phyloP scores from a whole-genome alignment of 1,140 invertebrate genomes.

The Arctopsyche grandis region DNA sequence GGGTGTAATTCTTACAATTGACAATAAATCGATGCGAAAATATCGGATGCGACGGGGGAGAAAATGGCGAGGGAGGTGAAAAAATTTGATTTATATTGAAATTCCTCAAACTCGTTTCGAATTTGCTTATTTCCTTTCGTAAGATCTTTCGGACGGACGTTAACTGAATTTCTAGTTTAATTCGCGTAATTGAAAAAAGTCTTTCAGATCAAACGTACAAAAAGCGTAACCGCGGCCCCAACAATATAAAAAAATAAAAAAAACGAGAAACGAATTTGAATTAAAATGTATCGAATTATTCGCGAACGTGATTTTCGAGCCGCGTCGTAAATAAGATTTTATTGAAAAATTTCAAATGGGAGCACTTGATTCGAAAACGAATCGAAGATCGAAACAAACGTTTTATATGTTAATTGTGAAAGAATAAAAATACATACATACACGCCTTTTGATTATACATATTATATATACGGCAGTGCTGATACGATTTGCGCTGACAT shows the following conservation, averaged over 20 bases:
- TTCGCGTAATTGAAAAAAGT: constrained; percentile 5
- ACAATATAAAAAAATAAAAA: neutral
- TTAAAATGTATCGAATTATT: neutral
- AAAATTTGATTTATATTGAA: neutral
- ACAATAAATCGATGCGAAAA: neutral
- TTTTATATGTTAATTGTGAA: neutral
- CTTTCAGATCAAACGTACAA: constrained; percentile 3
- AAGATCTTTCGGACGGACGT: neutral
- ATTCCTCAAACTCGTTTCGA: neutral
- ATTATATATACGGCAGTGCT: neutral
- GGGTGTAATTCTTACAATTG: neutral
- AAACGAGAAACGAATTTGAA: neutral
- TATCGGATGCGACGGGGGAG: neutral
- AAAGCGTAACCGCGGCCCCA: neutral
- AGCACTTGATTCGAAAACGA: neutral
- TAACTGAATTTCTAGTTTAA: constrained; percentile 8
- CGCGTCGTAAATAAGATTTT: neutral
- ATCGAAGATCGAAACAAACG: neutral
- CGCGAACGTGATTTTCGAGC: constrained; percentile 5
- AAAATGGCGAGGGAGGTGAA: too few species aligned
- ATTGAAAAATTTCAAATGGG: neutral
- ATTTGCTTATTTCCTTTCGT: neutral
- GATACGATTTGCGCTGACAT: neutral
- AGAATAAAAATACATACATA: neutral
- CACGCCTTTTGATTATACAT: neutral